Percentiles rank a stretch among this genome's conserved stretches.
phyloP scores from a whole-genome alignment of 2,797 vertebrate genomes.

The Thalassophryne amazonica region DNA sequence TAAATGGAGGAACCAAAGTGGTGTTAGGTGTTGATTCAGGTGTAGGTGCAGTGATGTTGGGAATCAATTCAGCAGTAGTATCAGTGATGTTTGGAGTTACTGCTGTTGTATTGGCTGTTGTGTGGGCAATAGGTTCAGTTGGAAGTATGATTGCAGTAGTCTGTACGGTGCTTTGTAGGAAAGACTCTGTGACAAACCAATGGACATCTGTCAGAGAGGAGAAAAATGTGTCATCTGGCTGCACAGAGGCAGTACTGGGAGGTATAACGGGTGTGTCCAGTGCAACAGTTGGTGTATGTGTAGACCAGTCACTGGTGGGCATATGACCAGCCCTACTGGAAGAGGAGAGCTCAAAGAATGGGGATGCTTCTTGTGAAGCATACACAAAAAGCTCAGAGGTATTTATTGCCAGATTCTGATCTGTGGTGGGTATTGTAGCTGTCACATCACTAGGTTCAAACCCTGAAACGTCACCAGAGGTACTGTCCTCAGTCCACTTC shows the following conservation, averaged over 20 bases:
- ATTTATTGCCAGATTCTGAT: constrained; percentile 43
- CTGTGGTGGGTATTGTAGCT: constrained; percentile 31
- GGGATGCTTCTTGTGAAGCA: constrained; percentile 53
- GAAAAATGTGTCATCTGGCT: constrained; percentile 41
- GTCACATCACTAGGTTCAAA: constrained; percentile 60
- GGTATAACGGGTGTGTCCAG: constrained; percentile 25
- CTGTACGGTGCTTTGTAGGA: constrained; percentile 35
- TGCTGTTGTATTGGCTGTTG: constrained; percentile 5
- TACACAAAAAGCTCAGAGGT: constrained; percentile 67
- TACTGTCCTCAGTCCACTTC: constrained; percentile 58
- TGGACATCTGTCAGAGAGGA: constrained; percentile 62
- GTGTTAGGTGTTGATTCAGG: constrained; percentile 32
- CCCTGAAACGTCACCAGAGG: constrained; percentile 63
- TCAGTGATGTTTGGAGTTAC: constrained; percentile 5
- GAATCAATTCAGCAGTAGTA: constrained; percentile 27
- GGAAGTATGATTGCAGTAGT: constrained; percentile 33
- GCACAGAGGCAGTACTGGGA: constrained; percentile 46
- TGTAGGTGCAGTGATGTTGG: constrained; percentile 29
- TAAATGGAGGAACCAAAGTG: constrained; percentile 36
- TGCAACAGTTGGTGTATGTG: constrained; percentile 35
- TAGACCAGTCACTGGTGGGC: constrained; percentile 67
- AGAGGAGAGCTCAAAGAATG: constrained; percentile 52
- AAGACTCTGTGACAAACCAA: constrained; percentile 69
- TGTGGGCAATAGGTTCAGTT: constrained; percentile 27
- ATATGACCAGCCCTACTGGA: constrained; percentile 64